These are phyloP conservation scores for Lasaia peninsularis DNA, from an alignment of 1,140 invertebrate genomes.

Conservation along the genomic window DNA sequence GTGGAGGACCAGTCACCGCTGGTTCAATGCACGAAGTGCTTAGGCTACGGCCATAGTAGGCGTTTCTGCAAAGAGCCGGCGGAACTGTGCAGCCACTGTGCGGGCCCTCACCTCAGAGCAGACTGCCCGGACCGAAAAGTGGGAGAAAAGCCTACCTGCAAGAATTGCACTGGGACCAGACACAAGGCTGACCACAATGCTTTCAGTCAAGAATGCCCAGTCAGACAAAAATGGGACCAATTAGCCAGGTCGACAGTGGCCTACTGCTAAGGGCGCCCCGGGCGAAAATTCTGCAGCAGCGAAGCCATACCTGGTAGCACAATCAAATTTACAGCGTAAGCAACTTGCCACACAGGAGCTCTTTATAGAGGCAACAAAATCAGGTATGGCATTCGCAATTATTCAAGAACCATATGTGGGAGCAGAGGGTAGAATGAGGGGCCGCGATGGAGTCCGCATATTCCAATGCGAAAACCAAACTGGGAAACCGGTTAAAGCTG, in stretches of 20 bases:
- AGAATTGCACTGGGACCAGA: constrained; percentile 15
- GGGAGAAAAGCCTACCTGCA: constrained; percentile 1
- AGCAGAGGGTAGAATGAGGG: background rate
- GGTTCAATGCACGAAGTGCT: constrained; percentile 19
- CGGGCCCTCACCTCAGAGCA: background rate
- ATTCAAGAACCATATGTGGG: background rate
- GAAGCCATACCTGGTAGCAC: background rate
- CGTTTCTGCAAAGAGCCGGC: too few species aligned
- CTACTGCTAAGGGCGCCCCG: too few species aligned
- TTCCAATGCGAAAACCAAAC: too few species aligned
- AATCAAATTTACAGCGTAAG: background rate
- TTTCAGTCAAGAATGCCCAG: constrained; percentile 13
- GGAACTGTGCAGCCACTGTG: too few species aligned
- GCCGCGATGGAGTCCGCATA: background rate
- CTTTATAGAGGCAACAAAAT: background rate
- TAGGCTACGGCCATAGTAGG: too few species aligned
- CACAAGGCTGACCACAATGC: constrained; percentile 8
- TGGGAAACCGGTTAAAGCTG: background rate
- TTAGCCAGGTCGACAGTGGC: background rate
- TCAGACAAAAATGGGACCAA: background rate
- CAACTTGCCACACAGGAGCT: background rate
- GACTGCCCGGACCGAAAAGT: constrained; percentile 12
- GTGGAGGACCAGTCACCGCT: constrained; percentile 22
- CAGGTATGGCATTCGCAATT: background rate
- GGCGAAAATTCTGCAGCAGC: too few species aligned